phyloP scores from a whole-genome alignment of 2,888 invertebrate genomes.

The Saturnia japonica region DNA sequence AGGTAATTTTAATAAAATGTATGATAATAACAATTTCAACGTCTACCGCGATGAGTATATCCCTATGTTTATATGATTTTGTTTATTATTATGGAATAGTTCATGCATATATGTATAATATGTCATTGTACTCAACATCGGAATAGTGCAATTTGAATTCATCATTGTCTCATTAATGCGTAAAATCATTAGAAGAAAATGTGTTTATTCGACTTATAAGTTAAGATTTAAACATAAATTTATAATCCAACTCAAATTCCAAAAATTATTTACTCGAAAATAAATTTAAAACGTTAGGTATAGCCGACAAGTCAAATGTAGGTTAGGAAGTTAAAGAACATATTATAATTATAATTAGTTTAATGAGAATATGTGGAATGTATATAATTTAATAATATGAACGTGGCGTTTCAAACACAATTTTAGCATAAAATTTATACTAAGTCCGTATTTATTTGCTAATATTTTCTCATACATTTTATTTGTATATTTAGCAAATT shows the following conservation, averaged over 20 bases:
- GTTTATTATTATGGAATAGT: constrained; percentile 46
- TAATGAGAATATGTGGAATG: too few relatives aligned
- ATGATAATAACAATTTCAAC: not conserved
- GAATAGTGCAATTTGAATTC: constrained; percentile 41
- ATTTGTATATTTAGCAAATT: not conserved
- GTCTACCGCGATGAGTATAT: not conserved
- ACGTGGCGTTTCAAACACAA: constrained; percentile 31
- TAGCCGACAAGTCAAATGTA: not conserved
- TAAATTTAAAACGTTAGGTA: not conserved
- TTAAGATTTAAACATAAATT: not conserved
- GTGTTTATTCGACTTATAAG: constrained; percentile 12
- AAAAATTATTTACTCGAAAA: not conserved
- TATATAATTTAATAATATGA: constrained; percentile 33
- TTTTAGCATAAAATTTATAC: constrained; percentile 33
- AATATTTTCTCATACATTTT: not conserved
- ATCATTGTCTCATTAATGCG: constrained; percentile 50
- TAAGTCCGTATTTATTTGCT: not conserved
- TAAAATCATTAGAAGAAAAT: constrained; percentile 44
- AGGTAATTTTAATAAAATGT: not conserved
- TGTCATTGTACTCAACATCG: constrained; percentile 37
- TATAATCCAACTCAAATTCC: not conserved
- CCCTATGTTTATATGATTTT: not conserved
- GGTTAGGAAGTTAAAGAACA: not conserved
- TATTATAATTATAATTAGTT: constrained; percentile 35
- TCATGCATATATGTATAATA: constrained; percentile 35